phyloP scores from a whole-genome alignment of 2,888 invertebrate species.

The Cosmia trapezina region DNA sequence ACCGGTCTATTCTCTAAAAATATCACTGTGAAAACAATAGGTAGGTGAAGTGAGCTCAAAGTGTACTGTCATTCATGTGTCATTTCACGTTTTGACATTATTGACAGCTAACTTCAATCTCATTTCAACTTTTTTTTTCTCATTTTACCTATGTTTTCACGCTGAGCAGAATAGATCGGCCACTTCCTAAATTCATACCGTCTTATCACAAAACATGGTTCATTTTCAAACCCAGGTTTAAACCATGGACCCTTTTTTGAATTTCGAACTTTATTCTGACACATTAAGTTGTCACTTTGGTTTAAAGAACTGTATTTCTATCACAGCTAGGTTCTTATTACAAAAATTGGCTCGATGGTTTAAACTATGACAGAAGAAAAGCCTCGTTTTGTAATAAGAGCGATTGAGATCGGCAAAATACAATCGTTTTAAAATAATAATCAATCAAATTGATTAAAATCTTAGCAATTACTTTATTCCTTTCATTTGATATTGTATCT shows the following conservation, averaged over 20 bases:
- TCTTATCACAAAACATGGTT: too few relatives aligned
- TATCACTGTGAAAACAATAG: too few relatives aligned
- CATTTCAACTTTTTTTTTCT: not conserved
- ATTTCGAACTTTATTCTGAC: too few relatives aligned
- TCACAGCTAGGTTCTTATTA: too few relatives aligned
- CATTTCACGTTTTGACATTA: not conserved
- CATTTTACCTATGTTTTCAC: not conserved
- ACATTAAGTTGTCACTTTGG: too few relatives aligned
- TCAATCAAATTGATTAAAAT: conserved; percentile 17
- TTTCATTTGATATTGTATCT: not conserved
- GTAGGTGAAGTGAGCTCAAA: not conserved
- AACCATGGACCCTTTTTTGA: too few relatives aligned
- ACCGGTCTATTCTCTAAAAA: not conserved
- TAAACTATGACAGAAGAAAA: too few relatives aligned
- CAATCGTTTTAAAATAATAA: not conserved
- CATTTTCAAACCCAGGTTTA: too few relatives aligned
- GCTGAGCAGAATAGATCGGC: not conserved
- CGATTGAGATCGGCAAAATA: not conserved
- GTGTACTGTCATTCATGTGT: not conserved
- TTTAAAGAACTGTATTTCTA: too few relatives aligned
- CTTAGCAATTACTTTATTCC: not conserved
- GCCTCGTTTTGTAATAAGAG: too few relatives aligned
- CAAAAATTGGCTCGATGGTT: too few relatives aligned
- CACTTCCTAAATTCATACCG: not conserved
- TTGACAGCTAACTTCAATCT: not conserved